Evolutionary conservation across 2,113 vertebrate species (phyloP).

Genomic region (Saimiri boliviensis): DNA sequence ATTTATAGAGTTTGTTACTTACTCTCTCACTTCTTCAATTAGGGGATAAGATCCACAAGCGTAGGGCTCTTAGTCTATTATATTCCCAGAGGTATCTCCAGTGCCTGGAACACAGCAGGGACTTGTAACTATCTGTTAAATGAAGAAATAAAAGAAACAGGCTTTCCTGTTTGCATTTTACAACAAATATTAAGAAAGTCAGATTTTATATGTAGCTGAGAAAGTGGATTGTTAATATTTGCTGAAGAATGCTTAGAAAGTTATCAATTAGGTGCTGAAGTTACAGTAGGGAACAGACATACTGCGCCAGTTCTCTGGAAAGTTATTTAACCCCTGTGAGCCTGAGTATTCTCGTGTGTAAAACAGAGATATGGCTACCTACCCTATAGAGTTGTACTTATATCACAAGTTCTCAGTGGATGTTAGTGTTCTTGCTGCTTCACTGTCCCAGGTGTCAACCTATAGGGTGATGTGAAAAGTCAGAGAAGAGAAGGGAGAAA

Average conservation of each 20-base stretch:
- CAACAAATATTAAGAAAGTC: neutral
- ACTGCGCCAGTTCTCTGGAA: neutral
- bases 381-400: neutral
- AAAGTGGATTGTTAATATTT: neutral
- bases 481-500: neutral
- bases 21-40: neutral
- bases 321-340: neutral
- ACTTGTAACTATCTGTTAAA: constrained; percentile 5
- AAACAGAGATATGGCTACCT: neutral
- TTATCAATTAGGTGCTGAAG: neutral
- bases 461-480: neutral
- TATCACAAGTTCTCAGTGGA: neutral
- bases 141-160: neutral
- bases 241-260: neutral
- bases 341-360: neutral
- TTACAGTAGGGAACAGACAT: neutral
- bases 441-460: neutral
- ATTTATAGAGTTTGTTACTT: neutral
- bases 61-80: neutral
- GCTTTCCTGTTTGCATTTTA: neutral
- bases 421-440: neutral
- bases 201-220: neutral
- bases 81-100: neutral
- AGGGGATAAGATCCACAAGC: neutral
- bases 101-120: neutral